These are phyloP conservation scores for Nibea albiflora DNA, from an alignment of 2,113 vertebrate genomes.

Conservation along the genomic window DNA sequence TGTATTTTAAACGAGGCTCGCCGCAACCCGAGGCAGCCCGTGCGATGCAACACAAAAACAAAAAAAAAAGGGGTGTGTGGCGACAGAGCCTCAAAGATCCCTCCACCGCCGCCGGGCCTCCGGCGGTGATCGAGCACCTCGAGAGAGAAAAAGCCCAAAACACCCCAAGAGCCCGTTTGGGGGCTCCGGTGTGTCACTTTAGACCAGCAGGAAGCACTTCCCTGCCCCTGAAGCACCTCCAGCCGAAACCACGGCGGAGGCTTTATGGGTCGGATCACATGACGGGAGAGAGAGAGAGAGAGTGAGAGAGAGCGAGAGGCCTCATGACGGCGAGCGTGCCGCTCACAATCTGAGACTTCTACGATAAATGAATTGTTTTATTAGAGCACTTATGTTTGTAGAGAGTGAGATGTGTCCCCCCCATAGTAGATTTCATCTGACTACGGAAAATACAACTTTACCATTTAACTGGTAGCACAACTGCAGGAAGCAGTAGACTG, in stretches of 20 bases:
- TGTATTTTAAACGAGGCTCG: slow-evolving; percentile 51
- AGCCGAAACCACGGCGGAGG: slow-evolving; percentile 21
- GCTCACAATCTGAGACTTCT: slow-evolving; percentile 64
- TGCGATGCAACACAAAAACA: background rate
- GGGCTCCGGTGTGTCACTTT: slow-evolving; percentile 67
- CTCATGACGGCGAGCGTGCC: slow-evolving; percentile 43
- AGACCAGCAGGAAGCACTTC: slow-evolving; percentile 73
- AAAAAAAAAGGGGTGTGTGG: slow-evolving; percentile 46
- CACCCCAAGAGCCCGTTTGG: slow-evolving; percentile 51
- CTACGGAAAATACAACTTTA: slow-evolving; percentile 58
- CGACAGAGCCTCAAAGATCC: slow-evolving; percentile 51
- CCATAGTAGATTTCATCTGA: slow-evolving; percentile 64
- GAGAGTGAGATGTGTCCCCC: slow-evolving; percentile 66
- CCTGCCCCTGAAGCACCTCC: slow-evolving; percentile 48
- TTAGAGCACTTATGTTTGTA: slow-evolving; percentile 74
- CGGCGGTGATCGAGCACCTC: slow-evolving; percentile 48
- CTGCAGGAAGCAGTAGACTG: slow-evolving; percentile 59
- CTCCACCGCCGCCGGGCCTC: slow-evolving; percentile 11
- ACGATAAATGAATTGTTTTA: slow-evolving; percentile 59
- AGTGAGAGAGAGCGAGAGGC: slow-evolving; percentile 54
- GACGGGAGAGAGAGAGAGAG: slow-evolving; percentile 59
- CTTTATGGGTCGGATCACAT: slow-evolving; percentile 44
- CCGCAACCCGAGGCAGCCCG: slow-evolving; percentile 16
- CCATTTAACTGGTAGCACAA: slow-evolving; percentile 60
- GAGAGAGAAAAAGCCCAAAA: slow-evolving; percentile 53